Conservation (phyloP, 2,888 invertebrate species). For the Abrostola triplasia region DNA sequence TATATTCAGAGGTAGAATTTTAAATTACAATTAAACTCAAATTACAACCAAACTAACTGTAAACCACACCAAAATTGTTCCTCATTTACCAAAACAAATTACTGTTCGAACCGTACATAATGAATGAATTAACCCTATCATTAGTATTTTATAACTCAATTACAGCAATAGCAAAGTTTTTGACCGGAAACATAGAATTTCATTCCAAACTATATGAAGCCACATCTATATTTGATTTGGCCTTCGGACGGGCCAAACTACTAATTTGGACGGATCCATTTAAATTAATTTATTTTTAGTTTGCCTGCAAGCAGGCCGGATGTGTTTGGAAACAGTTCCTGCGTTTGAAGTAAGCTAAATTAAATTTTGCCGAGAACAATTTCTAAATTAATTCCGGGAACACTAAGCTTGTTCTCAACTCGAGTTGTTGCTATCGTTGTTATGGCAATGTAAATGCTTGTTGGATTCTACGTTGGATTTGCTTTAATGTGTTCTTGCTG, state of each 20-base stretch:
- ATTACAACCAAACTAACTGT: slow-evolving; percentile 27
- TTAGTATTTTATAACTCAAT: slow-evolving; percentile 51
- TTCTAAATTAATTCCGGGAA: slow-evolving; percentile 58
- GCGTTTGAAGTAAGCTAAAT: slow-evolving; percentile 59
- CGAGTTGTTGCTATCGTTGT: slow-evolving; percentile 40
- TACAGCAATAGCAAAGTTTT: slow-evolving; percentile 38
- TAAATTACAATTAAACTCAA: slow-evolving; percentile 7
- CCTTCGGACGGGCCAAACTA: slow-evolving; percentile 45
- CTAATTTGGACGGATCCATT: slow-evolving; percentile 47
- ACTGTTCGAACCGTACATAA: slow-evolving; percentile 40
- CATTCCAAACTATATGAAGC: slow-evolving; percentile 36
- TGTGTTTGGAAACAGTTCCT: slow-evolving; percentile 49
- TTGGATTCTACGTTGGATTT: slow-evolving; percentile 20
- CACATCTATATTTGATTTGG: slow-evolving; percentile 50
- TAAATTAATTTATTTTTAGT: slow-evolving; percentile 57
- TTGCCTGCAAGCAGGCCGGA: slow-evolving; percentile 47
- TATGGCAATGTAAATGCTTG: slow-evolving; percentile 31
- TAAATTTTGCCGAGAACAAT: slow-evolving; percentile 55
- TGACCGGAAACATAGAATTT: slow-evolving; percentile 45
- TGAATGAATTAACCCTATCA: slow-evolving; percentile 52
- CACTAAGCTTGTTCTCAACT: slow-evolving; percentile 42
- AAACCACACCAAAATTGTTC: slow-evolving; percentile 33
- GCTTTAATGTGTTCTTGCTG: slow-evolving; percentile 16
- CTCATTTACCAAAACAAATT: slow-evolving; percentile 41
- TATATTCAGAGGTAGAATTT: too few relatives aligned